These are phyloP conservation scores for Anoura caudifer DNA, from an alignment of 2,113 vertebrate genomes.

Conservation along the genomic window DNA sequence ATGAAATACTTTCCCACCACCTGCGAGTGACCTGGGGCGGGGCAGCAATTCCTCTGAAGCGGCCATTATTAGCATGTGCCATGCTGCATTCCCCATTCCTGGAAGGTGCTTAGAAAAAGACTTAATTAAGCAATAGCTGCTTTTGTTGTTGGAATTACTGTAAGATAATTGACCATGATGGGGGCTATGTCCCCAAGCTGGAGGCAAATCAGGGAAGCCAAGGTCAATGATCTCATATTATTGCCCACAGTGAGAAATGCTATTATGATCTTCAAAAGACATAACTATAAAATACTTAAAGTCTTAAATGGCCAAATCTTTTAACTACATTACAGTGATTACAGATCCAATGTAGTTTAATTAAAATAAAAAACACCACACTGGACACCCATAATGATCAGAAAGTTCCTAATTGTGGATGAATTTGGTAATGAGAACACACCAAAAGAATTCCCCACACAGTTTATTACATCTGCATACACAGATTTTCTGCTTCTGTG, in stretches of 20 bases:
- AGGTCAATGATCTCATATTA: constrained; percentile 48
- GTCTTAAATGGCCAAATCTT: constrained; percentile 28
- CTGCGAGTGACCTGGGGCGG: not conserved
- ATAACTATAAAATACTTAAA: constrained; percentile 45
- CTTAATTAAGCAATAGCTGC: constrained; percentile 48
- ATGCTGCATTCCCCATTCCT: not conserved
- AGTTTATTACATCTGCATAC: not conserved
- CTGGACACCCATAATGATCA: not conserved
- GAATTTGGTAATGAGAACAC: not conserved
- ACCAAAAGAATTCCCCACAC: not conserved
- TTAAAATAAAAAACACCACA: constrained; percentile 16
- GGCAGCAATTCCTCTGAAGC: not conserved
- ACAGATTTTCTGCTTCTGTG: not conserved
- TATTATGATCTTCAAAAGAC: not conserved
- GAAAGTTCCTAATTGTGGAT: constrained; percentile 7
- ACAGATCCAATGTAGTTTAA: constrained; percentile 34
- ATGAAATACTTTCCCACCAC: not conserved
- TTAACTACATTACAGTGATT: not conserved
- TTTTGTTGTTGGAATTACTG: constrained; percentile 43
- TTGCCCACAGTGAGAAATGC: not conserved
- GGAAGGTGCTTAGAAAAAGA: not conserved
- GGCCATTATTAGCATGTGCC: not conserved
- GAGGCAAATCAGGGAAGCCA: constrained; percentile 1
- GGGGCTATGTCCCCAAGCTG: not conserved
- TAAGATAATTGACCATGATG: constrained; percentile 56